phyloP scores from a whole-genome alignment of 2,113 vertebrate species.

The Oncorhynchus tshawytscha region DNA sequence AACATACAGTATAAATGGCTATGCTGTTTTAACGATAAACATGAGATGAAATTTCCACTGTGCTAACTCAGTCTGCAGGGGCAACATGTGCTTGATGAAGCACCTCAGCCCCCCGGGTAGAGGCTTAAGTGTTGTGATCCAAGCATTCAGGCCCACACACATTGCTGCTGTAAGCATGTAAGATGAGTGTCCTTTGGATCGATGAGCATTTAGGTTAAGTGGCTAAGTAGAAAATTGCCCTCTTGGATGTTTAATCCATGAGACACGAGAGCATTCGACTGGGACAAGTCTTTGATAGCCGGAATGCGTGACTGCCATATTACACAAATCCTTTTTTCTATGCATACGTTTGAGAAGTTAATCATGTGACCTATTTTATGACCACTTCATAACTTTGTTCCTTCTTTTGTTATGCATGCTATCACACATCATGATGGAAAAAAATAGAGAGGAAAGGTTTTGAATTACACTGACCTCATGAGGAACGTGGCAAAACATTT shows the following conservation, averaged over 20 bases:
- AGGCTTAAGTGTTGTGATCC: slow-evolving; percentile 39
- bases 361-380: slow-evolving; percentile 9
- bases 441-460: slow-evolving; percentile 28
- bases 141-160: slow-evolving; percentile 55
- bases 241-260: slow-evolving; percentile 22
- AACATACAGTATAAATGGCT: not conserved
- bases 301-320: slow-evolving; percentile 5
- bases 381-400: slow-evolving; percentile 19
- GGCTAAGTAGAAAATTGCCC: slow-evolving; percentile 4
- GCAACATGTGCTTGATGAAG: slow-evolving; percentile 27
- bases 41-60: slow-evolving; percentile 15
- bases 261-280: slow-evolving; percentile 18
- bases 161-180: slow-evolving; percentile 19
- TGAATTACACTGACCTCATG: slow-evolving; percentile 41
- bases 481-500: slow-evolving; percentile 53
- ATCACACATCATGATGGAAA: slow-evolving; percentile 1
- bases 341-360: not conserved
- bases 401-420: slow-evolving; percentile 9
- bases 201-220: slow-evolving; percentile 30
- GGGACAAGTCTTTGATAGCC: slow-evolving; percentile 3
- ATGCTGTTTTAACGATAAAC: slow-evolving; percentile 38
- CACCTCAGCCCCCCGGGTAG: slow-evolving; percentile 41
- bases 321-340: slow-evolving; percentile 11
- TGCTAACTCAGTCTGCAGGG: slow-evolving; percentile 38
- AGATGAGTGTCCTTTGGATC: slow-evolving; percentile 26